A percentile compares a stretch with the other conserved stretches of the same genome.
Evolutionary conservation across 92 coral and sea anemone species (phyloP).

Genomic region (Parazoanthus darwini): DNA sequence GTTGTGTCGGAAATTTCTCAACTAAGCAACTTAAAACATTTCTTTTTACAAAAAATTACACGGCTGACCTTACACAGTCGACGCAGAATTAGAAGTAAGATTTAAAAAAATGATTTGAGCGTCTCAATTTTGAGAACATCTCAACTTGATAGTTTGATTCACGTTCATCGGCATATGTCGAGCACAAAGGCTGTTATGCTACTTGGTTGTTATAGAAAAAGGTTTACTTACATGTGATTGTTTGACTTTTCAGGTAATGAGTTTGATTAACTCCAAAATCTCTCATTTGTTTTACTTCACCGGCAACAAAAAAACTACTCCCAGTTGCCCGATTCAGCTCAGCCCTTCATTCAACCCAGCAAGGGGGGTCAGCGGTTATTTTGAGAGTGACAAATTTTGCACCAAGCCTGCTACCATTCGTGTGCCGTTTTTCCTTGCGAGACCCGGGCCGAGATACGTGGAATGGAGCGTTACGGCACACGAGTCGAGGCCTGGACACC

Average conservation of each 20-base stretch:
- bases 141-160: background rate
- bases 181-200: too few species aligned
- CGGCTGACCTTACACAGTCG: too few species aligned
- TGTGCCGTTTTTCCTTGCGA: slow-evolving; percentile 88
- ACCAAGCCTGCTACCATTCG: slow-evolving; percentile 51
- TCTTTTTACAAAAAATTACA: too few species aligned
- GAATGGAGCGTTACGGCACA: slow-evolving; percentile 94
- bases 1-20: too few species aligned
- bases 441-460: slow-evolving; percentile 80
- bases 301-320: slow-evolving; percentile 73
- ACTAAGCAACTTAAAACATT: too few species aligned
- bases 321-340: slow-evolving; percentile 82
- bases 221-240: background rate
- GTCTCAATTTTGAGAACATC: too few species aligned
- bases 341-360: slow-evolving; percentile 85
- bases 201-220: background rate
- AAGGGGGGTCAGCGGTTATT: slow-evolving; percentile 68
- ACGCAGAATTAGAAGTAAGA: too few species aligned
- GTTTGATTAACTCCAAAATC: slow-evolving; percentile 78
- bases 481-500: slow-evolving; percentile 95
- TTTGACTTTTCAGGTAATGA: slow-evolving; percentile 60
- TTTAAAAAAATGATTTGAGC: too few species aligned
- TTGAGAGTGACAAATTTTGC: slow-evolving; percentile 53
- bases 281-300: slow-evolving; percentile 75
- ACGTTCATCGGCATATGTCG: too few species aligned